Conservation (phyloP, 2,113 vertebrate genomes). For the Dromiciops gliroides region DNA sequence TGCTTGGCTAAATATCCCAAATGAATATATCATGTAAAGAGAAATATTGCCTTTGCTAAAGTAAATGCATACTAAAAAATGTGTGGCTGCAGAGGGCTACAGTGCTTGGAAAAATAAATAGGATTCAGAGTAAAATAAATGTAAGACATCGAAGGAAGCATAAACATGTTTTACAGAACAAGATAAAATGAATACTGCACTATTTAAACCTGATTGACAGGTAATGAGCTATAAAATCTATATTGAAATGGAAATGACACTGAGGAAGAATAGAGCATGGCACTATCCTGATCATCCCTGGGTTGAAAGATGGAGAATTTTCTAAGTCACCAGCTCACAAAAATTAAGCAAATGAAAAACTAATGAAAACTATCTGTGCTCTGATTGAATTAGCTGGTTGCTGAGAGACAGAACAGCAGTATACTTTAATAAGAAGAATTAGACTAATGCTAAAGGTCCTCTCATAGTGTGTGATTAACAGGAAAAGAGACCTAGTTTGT, state of each 20-base stretch:
- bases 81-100: constrained; percentile 72
- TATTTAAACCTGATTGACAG: constrained; percentile 84
- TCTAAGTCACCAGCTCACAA: constrained; percentile 73
- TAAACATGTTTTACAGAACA: constrained; percentile 78
- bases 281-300: constrained; percentile 59
- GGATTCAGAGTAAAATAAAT: constrained; percentile 78
- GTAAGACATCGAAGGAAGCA: constrained; percentile 74
- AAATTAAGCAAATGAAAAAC: constrained; percentile 84
- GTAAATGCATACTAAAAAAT: constrained; percentile 77
- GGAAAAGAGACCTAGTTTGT: constrained; percentile 30
- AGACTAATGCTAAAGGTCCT: constrained; percentile 51
- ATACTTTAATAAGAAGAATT: constrained; percentile 67
- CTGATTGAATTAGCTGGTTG: constrained; percentile 78
- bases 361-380: constrained; percentile 78
- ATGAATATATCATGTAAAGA: constrained; percentile 68
- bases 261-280: constrained; percentile 70
- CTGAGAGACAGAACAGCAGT: constrained; percentile 65
- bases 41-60: constrained; percentile 78
- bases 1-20: constrained; percentile 73
- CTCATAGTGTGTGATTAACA: constrained; percentile 15
- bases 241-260: constrained; percentile 80
- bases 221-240: constrained; percentile 86
- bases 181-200: constrained; percentile 77
- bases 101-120: constrained; percentile 79
- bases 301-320: constrained; percentile 75